These are phyloP conservation scores for Clarias macrocephalus DNA, from an alignment of 2,113 vertebrate species.

Conservation along the genomic window DNA sequence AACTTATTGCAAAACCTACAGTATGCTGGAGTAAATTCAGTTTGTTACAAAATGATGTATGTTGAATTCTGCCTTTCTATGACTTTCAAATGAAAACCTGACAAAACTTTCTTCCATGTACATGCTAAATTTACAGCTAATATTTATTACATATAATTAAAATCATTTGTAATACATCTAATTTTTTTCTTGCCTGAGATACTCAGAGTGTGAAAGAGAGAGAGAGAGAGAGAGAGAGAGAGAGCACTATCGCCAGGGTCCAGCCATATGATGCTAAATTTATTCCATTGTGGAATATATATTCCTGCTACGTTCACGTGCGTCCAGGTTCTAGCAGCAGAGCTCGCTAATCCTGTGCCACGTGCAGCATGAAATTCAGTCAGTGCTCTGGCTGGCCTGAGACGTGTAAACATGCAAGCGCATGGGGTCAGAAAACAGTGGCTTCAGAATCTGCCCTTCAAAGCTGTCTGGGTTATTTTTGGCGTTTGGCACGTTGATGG, in stretches of 20 bases:
- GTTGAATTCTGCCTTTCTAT: background rate
- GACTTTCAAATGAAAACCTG: background rate
- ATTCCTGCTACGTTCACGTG: conserved; percentile 21
- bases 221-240: background rate
- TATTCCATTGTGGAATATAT: conserved; percentile 31
- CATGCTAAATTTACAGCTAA: background rate
- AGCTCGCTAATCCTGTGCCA: conserved; percentile 44
- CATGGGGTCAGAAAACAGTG: conserved; percentile 35
- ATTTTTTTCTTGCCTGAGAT: background rate
- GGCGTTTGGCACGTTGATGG: conserved; percentile 19
- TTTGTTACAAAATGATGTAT: background rate
- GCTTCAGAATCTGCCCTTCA: conserved; percentile 44
- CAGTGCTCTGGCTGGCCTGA: conserved; percentile 40
- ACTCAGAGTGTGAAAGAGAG: background rate
- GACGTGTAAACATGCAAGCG: conserved; percentile 38
- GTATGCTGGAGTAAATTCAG: background rate
- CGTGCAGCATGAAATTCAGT: conserved; percentile 41
- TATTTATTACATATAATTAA: background rate
- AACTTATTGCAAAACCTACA: background rate
- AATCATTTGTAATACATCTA: background rate
- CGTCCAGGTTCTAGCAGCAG: conserved; percentile 15
- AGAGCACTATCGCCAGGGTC: background rate
- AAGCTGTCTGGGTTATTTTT: conserved; percentile 45
- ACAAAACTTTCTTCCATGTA: background rate
- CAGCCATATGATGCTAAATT: conserved; percentile 1